Evolutionary conservation across 1,140 invertebrate genomes (phyloP).

Genomic region (Brachionus manjavacas): DNA sequence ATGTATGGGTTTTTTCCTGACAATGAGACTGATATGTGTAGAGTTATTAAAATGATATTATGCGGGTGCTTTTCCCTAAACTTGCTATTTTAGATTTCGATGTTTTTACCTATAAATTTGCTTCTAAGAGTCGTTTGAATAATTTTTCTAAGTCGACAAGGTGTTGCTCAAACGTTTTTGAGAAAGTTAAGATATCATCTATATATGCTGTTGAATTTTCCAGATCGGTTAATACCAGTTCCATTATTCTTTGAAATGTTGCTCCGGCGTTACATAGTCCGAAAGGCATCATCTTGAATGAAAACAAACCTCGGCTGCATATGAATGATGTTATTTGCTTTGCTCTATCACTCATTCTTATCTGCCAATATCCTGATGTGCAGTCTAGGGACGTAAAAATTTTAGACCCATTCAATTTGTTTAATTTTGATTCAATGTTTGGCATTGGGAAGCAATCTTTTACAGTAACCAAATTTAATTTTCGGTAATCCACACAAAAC

Average conservation of each 20-base stretch:
- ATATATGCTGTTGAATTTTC: conserved; percentile 51
- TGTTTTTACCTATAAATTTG: background rate
- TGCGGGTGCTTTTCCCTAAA: too few species aligned
- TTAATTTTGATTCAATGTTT: conserved; percentile 11
- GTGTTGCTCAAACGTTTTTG: conserved; percentile 54
- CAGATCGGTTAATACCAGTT: conserved; percentile 51
- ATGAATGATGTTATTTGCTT: conserved; percentile 47
- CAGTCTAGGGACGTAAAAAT: conserved; percentile 50
- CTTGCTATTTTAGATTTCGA: too few species aligned
- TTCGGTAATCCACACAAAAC: conserved; percentile 27
- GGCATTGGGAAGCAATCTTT: conserved; percentile 32
- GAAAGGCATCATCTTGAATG: conserved; percentile 50
- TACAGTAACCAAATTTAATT: conserved; percentile 1
- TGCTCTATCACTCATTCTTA: conserved; percentile 46
- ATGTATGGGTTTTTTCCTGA: too few species aligned
- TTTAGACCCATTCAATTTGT: background rate
- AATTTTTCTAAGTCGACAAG: conserved; percentile 51
- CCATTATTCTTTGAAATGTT: conserved; percentile 59
- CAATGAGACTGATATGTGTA: too few species aligned
- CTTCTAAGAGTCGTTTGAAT: conserved; percentile 48
- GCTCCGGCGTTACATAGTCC: conserved; percentile 55
- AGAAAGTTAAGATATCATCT: conserved; percentile 59
- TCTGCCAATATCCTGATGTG: conserved; percentile 52
- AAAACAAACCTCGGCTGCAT: background rate
- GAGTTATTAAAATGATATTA: too few species aligned